A percentile compares a stretch with the other conserved stretches of the same genome.
These are phyloP conservation scores for Catocala fraxini DNA, from an alignment of 2,888 invertebrate genomes.

Conservation along the genomic window DNA sequence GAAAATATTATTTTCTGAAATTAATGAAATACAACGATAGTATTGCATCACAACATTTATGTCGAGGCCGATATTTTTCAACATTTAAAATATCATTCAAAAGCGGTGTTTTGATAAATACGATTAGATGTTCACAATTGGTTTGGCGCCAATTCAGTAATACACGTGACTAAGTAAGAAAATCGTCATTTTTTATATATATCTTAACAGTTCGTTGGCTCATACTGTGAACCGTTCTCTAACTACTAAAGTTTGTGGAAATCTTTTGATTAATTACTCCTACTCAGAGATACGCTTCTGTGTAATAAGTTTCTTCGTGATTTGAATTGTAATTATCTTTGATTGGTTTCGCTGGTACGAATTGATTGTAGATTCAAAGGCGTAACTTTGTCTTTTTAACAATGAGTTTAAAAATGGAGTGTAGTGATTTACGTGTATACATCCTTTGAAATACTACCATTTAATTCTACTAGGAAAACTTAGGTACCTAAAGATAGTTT, in stretches of 20 bases:
- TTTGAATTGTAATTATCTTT: constrained; percentile 49
- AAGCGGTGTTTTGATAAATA: too few species aligned
- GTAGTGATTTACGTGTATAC: too few species aligned
- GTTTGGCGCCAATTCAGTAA: too few species aligned
- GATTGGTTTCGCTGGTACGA: constrained; percentile 40
- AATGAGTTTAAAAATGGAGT: constrained; percentile 17
- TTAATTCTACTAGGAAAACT: too few species aligned
- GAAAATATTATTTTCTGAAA: too few species aligned
- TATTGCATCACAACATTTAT: too few species aligned
- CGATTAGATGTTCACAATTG: too few species aligned
- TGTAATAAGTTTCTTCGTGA: constrained; percentile 42
- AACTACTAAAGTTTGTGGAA: constrained; percentile 35
- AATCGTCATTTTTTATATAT: constrained; percentile 21
- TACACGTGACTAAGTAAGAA: constrained; percentile 12
- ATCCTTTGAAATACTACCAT: too few species aligned
- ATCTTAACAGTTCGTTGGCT: constrained; percentile 25
- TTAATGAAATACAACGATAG: too few species aligned
- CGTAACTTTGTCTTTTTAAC: constrained; percentile 27
- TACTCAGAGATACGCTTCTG: constrained; percentile 42
- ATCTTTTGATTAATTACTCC: constrained; percentile 43
- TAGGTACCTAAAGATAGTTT: too few species aligned
- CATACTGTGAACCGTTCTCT: constrained; percentile 20
- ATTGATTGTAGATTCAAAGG: constrained; percentile 33
- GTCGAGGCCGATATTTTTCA: too few species aligned
- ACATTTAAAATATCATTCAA: too few species aligned